Conservation (phyloP, 2,888 invertebrate genomes). For the Drosophila trichaetosa region DNA sequence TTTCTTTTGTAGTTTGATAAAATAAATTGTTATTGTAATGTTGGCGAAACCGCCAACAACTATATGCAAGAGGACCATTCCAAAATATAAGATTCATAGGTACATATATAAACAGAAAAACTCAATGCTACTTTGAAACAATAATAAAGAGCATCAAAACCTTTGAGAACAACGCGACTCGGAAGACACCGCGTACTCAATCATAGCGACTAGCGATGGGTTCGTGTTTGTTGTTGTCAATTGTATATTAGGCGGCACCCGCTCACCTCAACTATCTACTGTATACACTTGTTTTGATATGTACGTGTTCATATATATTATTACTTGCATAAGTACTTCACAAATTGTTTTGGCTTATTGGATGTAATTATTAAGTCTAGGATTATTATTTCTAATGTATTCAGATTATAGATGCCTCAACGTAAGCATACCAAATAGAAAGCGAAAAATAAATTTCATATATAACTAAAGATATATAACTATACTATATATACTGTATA, state of each 20-base stretch:
- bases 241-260: neutral
- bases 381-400: neutral
- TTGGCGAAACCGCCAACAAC: neutral
- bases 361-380: neutral
- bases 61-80: neutral
- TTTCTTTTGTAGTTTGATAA: slow-evolving; percentile 20
- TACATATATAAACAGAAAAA: neutral
- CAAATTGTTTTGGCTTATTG: neutral
- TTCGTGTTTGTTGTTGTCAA: slow-evolving; percentile 17
- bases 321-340: neutral
- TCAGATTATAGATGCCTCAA: neutral
- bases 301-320: neutral
- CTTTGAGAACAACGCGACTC: slow-evolving; percentile 15
- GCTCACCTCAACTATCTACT: neutral
- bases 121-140: slow-evolving; percentile 4
- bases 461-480: neutral
- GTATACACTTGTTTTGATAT: neutral
- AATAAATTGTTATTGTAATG: slow-evolving; percentile 9
- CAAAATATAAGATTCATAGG: neutral
- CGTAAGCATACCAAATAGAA: neutral
- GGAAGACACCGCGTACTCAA: slow-evolving; percentile 2
- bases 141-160: slow-evolving; percentile 25
- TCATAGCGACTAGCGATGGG: slow-evolving; percentile 18
- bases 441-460: neutral
- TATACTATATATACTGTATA: neutral